These are phyloP conservation scores for Platanista minor DNA, from an alignment of 2,113 vertebrate species.

Conservation along the genomic window DNA sequence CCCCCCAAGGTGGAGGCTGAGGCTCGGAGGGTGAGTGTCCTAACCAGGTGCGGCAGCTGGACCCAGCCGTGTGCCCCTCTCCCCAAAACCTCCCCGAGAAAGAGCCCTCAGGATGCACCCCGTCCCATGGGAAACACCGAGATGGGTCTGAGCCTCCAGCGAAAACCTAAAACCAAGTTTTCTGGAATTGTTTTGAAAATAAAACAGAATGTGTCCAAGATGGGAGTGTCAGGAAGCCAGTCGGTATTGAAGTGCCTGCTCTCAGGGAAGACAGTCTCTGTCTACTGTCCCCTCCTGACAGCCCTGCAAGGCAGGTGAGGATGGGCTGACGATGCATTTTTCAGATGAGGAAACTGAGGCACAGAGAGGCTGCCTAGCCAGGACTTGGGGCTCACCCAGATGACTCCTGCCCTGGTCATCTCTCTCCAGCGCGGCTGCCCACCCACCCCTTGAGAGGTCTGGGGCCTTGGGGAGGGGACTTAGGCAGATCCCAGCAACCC, in stretches of 20 bases:
- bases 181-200: background rate
- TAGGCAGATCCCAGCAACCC: background rate
- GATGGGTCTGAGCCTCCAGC: background rate
- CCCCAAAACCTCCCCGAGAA: background rate
- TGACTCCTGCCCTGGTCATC: background rate
- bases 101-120: background rate
- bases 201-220: background rate
- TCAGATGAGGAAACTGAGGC: constrained; percentile 36
- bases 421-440: background rate
- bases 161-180: background rate
- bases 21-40: background rate
- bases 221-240: background rate
- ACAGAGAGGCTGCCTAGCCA: background rate
- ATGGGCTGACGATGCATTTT: background rate
- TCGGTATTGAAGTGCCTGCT: background rate
- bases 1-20: background rate
- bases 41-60: background rate
- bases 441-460: background rate
- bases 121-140: accelerated
- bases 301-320: background rate
- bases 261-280: background rate
- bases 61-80: accelerated
- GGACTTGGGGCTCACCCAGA: background rate
- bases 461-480: background rate
- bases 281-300: background rate